A percentile compares a stretch with the other conserved stretches of the same genome.
Conservation (phyloP, 1,140 invertebrate genomes). For the Drosophila quadrilineata region DNA sequence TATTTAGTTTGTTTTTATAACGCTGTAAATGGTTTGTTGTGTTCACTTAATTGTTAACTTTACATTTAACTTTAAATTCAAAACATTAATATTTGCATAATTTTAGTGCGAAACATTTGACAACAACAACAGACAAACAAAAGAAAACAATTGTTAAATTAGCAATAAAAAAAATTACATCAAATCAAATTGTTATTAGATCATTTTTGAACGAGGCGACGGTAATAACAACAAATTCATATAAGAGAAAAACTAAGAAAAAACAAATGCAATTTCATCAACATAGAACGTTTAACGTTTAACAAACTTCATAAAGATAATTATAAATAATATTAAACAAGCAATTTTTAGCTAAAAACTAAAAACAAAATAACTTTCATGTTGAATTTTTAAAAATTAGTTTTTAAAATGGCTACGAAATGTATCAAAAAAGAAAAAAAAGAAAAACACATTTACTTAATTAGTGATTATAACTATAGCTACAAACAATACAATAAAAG, state of each 20-base stretch:
- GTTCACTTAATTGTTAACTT: slow-evolving; percentile 62
- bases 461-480: slow-evolving; percentile 75
- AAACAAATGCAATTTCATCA: slow-evolving; percentile 59
- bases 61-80: slow-evolving; percentile 22
- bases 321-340: too few species aligned
- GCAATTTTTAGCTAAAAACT: slow-evolving; percentile 72
- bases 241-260: slow-evolving; percentile 10
- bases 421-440: slow-evolving; percentile 40
- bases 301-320: too few species aligned
- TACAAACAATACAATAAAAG: slow-evolving; percentile 64
- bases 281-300: slow-evolving; percentile 67
- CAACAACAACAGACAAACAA: slow-evolving; percentile 1
- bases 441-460: slow-evolving; percentile 75
- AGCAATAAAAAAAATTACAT: slow-evolving; percentile 3
- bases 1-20: slow-evolving; percentile 57
- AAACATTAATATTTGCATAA: slow-evolving; percentile 1
- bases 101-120: slow-evolving; percentile 7
- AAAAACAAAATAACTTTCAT: too few species aligned
- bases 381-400: slow-evolving; percentile 66
- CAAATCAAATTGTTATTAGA: slow-evolving; percentile 48
- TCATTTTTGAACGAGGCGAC: background rate
- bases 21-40: slow-evolving; percentile 75
- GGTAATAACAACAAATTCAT: slow-evolving; percentile 8
- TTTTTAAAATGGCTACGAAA: slow-evolving; percentile 32
- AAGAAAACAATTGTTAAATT: background rate